These are phyloP conservation scores for Drosophila conformis DNA, from an alignment of 2,888 invertebrate species.

Conservation along the genomic window DNA sequence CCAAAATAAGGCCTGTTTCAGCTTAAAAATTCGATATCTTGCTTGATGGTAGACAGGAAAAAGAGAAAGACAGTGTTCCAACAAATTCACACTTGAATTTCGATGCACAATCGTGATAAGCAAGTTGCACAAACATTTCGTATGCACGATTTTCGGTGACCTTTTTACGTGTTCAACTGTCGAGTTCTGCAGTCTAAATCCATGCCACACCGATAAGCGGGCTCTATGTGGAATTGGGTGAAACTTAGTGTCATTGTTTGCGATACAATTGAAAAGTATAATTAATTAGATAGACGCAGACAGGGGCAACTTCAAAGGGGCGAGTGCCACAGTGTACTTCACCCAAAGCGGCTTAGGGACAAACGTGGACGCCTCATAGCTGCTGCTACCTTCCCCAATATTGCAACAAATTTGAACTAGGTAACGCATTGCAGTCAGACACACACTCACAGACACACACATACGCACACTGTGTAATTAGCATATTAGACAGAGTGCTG, in stretches of 20 bases:
- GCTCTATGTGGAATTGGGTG: constrained; percentile 55
- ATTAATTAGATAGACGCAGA: constrained; percentile 70
- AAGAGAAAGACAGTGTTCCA: neutral
- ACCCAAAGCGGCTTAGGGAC: constrained; percentile 47
- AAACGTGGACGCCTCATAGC: constrained; percentile 28
- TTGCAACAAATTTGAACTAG: constrained; percentile 60
- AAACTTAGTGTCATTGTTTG: constrained; percentile 72
- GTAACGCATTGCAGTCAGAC: constrained; percentile 70
- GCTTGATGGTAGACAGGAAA: neutral
- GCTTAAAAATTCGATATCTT: constrained; percentile 8
- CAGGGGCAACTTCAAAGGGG: constrained; percentile 8
- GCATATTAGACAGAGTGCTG: constrained; percentile 68
- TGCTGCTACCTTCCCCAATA: constrained; percentile 44
- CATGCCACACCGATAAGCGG: constrained; percentile 60
- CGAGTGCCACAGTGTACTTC: constrained; percentile 13
- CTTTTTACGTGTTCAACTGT: constrained; percentile 37
- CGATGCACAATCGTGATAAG: constrained; percentile 45
- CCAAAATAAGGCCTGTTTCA: neutral
- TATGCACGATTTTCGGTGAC: constrained; percentile 50
- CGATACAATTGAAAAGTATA: constrained; percentile 76
- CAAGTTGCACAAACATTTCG: constrained; percentile 53
- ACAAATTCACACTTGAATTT: constrained; percentile 32
- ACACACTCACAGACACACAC: constrained; percentile 10
- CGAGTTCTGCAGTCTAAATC: constrained; percentile 48
- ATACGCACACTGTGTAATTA: constrained; percentile 64